Evolutionary conservation across 2,888 invertebrate genomes (phyloP), one percentile per base, ranked within the genome.

Genomic region (Epistrophella euchroma): DNA sequence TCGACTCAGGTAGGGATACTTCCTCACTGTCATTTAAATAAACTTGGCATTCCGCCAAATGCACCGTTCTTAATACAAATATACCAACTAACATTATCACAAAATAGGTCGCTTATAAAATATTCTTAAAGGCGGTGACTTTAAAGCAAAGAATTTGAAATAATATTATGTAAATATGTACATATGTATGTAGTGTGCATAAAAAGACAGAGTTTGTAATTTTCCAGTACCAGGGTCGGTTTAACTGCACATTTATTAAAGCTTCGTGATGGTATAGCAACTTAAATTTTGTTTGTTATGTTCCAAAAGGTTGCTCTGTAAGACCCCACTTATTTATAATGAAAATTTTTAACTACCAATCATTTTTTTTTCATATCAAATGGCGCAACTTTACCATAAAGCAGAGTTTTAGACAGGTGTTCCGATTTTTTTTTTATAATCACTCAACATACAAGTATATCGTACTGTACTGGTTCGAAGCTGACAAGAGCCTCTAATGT

Each of bases 31-130:
- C 2, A 50, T 68, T 28, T 40, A 47, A 56, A 52, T 37, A 62
- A 62, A 56, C 10, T 56, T 81, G 80, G 78, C 66, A 56, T n/a
- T 47, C 9, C 11, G 68, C 83, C 83, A 83, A 70, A 43, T 73
- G 68, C 58, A 73, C 58, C 43, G 52, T 56, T 52, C 50, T 28
- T 66, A 66, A 66, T 50, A 43, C 17, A 35, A 35, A 37, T 58
- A 50, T 52, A 62, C 19, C 22, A 55, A n/a, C 70, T 9, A 22
- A n/a, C 70, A 5, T 40, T 66, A 10, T 35, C 40, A 28, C 58
- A 73, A 79, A 74, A 71, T 58, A 62, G 82, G 82, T 83, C 78
- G 70, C 60, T 60, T 60, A 10, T 73, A 81, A 81, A 66, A 66
- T 71, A 22, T 52, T 60, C 60, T 40, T 13, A 6, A 13, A 13